Conservation (phyloP, 2,888 invertebrate species). For the Dioctria rufipes region DNA sequence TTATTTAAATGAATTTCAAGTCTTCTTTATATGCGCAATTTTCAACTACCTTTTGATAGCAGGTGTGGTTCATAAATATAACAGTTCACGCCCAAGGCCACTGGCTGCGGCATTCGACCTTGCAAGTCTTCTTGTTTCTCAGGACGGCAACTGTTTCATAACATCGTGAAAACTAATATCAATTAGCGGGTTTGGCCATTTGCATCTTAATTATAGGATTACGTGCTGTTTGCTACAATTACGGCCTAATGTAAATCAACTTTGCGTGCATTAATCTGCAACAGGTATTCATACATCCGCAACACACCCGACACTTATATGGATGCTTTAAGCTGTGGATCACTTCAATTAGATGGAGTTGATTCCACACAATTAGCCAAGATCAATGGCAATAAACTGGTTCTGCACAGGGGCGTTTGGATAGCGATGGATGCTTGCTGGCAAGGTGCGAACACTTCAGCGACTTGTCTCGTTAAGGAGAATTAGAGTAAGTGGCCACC, state of each 20-base stretch:
- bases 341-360: constrained; percentile 8
- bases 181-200: constrained; percentile 1
- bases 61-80: neutral
- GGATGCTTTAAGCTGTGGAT: constrained; percentile 23
- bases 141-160: neutral
- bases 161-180: neutral
- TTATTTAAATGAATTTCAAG: constrained; percentile 25
- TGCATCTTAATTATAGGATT: constrained; percentile 7
- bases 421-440: neutral
- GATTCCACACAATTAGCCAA: constrained; percentile 32
- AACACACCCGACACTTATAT: constrained; percentile 17
- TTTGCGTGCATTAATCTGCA: neutral
- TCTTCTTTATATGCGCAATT: neutral
- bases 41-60: neutral
- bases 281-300: constrained; percentile 2
- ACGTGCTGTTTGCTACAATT: neutral
- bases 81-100: neutral
- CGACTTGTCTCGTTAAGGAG: too few relatives aligned
- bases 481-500: too few relatives aligned
- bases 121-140: constrained; percentile 13
- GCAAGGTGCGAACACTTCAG: too few relatives aligned
- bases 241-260: neutral
- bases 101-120: neutral
- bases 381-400: constrained; percentile 44
- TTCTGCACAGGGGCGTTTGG: neutral